Evolutionary conservation across 2,888 invertebrate genomes (phyloP).

Genomic region (Mylabris sibirica): DNA sequence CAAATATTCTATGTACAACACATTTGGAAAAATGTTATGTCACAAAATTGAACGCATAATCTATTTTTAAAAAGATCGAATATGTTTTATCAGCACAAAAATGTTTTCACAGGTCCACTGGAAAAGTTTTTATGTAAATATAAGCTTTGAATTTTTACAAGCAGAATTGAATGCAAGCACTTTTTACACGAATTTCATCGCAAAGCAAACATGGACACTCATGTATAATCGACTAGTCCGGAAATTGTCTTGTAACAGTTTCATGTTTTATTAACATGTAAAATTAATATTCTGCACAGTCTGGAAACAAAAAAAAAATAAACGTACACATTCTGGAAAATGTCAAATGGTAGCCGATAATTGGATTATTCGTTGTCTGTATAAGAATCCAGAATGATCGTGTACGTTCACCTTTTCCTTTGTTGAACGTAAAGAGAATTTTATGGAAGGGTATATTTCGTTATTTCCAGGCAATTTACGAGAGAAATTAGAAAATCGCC

Average conservation of each 20-base stretch:
- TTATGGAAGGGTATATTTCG: background rate
- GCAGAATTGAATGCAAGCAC: slow-evolving; percentile 11
- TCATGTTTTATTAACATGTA: slow-evolving; percentile 26
- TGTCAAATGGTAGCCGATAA: background rate
- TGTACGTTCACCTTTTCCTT: background rate
- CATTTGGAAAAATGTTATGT: background rate
- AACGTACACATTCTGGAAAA: background rate
- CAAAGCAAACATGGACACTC: slow-evolving; percentile 20
- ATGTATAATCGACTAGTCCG: slow-evolving; percentile 26
- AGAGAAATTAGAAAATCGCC: too few species aligned
- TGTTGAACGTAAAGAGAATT: background rate
- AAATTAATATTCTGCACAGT: background rate
- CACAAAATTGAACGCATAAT: background rate
- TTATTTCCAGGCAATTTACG: too few species aligned
- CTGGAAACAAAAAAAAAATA: background rate
- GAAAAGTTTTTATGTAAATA: slow-evolving; percentile 19
- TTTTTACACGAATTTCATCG: slow-evolving; percentile 15
- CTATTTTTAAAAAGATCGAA: slow-evolving; percentile 1
- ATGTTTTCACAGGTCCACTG: background rate
- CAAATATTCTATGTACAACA: too few species aligned
- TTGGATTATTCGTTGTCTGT: background rate
- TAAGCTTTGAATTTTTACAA: slow-evolving; percentile 15
- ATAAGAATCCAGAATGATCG: background rate
- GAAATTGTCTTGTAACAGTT: slow-evolving; percentile 26
- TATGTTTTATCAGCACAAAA: background rate